phyloP scores from a whole-genome alignment of 1,140 invertebrate genomes.

The Zeugodacus cucurbitae region DNA sequence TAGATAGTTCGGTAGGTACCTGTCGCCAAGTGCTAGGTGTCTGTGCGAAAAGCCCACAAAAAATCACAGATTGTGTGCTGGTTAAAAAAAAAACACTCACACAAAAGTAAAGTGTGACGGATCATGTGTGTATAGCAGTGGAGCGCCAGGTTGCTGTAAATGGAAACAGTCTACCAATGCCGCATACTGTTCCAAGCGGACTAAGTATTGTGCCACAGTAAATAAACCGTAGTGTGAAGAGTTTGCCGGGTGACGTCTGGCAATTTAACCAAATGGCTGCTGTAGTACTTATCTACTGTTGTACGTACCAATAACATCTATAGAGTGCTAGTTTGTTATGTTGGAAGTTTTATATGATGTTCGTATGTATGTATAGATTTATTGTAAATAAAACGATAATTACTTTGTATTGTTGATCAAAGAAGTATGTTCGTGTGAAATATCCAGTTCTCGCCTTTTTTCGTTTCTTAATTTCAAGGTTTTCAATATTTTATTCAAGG shows the following conservation, averaged over 20 bases:
- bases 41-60: neutral
- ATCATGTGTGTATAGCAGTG: neutral
- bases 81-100: neutral
- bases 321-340: neutral
- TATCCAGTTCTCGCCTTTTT: slow-evolving; percentile 41
- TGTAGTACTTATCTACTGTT: neutral
- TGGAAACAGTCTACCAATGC: neutral
- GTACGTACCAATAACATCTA: neutral
- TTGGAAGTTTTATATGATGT: neutral
- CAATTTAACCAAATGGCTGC: neutral
- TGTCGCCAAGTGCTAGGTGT: slow-evolving; percentile 10
- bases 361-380: neutral
- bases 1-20: neutral
- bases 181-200: neutral
- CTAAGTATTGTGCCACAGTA: neutral
- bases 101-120: neutral
- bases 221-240: neutral
- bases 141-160: neutral
- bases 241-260: slow-evolving; percentile 16
- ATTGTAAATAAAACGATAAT: slow-evolving; percentile 14
- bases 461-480: slow-evolving; percentile 47
- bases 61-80: neutral
- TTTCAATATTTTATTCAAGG: slow-evolving; percentile 53
- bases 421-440: slow-evolving; percentile 46
- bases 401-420: slow-evolving; percentile 17